Conservation (phyloP, 2,888 invertebrate species). For the Oscheius sp. region DNA sequence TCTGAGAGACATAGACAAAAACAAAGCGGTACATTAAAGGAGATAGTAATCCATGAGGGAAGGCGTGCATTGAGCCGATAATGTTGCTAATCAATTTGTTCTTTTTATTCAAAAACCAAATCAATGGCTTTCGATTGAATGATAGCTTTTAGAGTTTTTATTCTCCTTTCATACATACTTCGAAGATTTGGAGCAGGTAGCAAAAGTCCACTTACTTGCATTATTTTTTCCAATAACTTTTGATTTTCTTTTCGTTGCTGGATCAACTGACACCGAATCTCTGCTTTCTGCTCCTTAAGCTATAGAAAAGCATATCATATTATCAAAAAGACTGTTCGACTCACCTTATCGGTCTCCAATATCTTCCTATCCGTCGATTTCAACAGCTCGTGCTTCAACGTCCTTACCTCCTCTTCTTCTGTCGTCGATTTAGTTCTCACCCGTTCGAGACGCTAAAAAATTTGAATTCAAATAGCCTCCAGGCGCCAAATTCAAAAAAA, state of each 20-base stretch:
- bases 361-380: constrained; percentile 34
- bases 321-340: background rate
- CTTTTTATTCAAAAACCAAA: too few relatives aligned
- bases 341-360: constrained; percentile 42
- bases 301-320: background rate
- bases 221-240: constrained; percentile 2
- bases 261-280: constrained; percentile 20
- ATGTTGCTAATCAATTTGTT: too few relatives aligned
- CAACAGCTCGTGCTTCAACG: constrained; percentile 76
- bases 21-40: too few relatives aligned
- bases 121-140: too few relatives aligned
- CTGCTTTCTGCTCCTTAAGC: constrained; percentile 28
- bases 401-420: constrained; percentile 69
- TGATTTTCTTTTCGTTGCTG: constrained; percentile 22
- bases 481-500: constrained; percentile 14
- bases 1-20: too few relatives aligned
- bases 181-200: background rate
- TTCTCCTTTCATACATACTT: background rate
- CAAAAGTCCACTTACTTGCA: background rate
- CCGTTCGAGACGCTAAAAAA: constrained; percentile 12
- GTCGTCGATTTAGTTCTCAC: background rate
- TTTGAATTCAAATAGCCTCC: background rate
- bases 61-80: too few relatives aligned
- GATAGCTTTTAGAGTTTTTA: too few relatives aligned
- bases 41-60: too few relatives aligned